phyloP scores from a whole-genome alignment of 1,140 invertebrate genomes.

The Cydia splendana region DNA sequence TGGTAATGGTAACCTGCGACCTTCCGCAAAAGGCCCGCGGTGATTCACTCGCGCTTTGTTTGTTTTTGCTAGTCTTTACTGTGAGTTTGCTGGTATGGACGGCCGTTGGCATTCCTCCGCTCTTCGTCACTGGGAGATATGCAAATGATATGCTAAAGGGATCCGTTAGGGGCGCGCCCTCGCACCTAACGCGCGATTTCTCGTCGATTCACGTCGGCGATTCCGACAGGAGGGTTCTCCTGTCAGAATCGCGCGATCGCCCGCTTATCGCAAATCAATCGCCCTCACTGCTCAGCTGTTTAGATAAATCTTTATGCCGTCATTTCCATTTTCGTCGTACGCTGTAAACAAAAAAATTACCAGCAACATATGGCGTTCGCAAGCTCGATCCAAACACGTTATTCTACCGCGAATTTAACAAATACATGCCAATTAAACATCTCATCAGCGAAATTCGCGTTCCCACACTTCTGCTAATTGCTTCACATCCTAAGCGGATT shows the following conservation, averaged over 20 bases:
- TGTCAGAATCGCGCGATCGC: constrained; percentile 32
- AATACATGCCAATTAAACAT: constrained; percentile 46
- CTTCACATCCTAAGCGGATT: constrained; percentile 41
- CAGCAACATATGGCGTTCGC: background rate
- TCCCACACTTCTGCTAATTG: constrained; percentile 45
- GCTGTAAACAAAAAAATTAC: background rate
- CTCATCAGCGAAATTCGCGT: constrained; percentile 46
- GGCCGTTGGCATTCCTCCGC: constrained; percentile 51
- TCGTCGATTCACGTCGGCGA: too few relatives aligned
- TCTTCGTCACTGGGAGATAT: constrained; percentile 63
- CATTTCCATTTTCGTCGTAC: background rate
- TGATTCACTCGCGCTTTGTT: constrained; percentile 61
- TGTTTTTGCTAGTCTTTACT: constrained; percentile 43
- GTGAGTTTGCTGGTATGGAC: background rate
- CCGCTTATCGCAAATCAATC: constrained; percentile 21
- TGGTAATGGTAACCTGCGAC: constrained; percentile 57
- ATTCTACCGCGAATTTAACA: constrained; percentile 35
- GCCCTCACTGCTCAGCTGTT: background rate
- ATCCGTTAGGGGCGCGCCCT: constrained; percentile 55
- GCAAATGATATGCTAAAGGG: constrained; percentile 63
- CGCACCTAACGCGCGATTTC: constrained; percentile 43
- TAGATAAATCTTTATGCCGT: background rate
- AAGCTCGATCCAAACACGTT: constrained; percentile 11
- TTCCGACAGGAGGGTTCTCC: too few relatives aligned
- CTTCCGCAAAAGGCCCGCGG: constrained; percentile 58